Evolutionary conservation across 2,888 invertebrate species (phyloP).

Genomic region (Opisthograptis luteolata): DNA sequence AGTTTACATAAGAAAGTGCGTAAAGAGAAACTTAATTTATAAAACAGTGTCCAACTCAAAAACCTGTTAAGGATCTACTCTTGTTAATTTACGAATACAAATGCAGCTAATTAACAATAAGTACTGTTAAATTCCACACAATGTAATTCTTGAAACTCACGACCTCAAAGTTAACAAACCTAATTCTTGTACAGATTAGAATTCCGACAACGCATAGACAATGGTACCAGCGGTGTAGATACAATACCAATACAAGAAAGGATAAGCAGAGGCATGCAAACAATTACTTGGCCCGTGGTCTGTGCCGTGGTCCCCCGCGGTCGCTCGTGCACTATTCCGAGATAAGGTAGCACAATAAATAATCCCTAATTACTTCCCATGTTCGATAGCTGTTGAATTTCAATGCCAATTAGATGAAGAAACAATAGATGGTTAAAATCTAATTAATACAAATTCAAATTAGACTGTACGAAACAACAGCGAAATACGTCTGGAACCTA

Average conservation of each 20-base stretch:
- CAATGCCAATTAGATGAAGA: slow-evolving; percentile 55
- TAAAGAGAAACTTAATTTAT: no score
- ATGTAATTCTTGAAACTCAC: slow-evolving; percentile 1
- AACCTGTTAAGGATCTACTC: no score
- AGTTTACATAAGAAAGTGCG: no score
- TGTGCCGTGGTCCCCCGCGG: no score
- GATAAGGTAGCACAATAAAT: slow-evolving; percentile 76
- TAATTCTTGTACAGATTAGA: slow-evolving; percentile 18
- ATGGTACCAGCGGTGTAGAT: slow-evolving; percentile 27
- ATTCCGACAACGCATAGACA: slow-evolving; percentile 30
- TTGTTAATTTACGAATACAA: no score
- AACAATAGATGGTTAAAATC: slow-evolving; percentile 39
- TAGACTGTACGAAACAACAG: slow-evolving; percentile 1
- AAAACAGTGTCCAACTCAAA: no score
- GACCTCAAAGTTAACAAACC: slow-evolving; percentile 14
- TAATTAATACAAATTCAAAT: slow-evolving; percentile 19
- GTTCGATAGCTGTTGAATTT: slow-evolving; percentile 55
- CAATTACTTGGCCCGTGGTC: slow-evolving; percentile 31
- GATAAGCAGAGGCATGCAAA: slow-evolving; percentile 35
- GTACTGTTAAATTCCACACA: not conserved
- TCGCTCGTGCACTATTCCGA: slow-evolving; percentile 61
- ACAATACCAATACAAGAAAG: slow-evolving; percentile 33
- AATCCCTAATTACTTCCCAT: slow-evolving; percentile 76
- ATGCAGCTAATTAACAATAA: no score
- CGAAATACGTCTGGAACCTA: not conserved